Base-by-base conservation (phyloP, 23 tunicate species). In the Aplidium turbinatum region DNA sequence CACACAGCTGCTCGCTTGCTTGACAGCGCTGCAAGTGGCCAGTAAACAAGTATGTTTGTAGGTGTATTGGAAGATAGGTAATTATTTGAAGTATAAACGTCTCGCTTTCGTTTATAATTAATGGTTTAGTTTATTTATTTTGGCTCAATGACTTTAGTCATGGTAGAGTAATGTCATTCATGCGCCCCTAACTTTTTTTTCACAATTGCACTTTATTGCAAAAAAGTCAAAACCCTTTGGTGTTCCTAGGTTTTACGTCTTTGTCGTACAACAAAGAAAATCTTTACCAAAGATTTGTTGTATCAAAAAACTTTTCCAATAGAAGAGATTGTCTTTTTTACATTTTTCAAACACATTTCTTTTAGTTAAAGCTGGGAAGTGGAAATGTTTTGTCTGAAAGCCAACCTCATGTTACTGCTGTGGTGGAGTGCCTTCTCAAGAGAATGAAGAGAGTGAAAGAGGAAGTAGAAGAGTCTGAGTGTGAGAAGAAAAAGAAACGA, bases 361-460 rank as follows among this genome's bases (percentile, higher is more conserved):
- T 42, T 42, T 9, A 11, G 11, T 42, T 42, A 16, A 42, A 42
- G 50, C 50, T 42, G 13, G 50, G 50, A 42, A 42, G 50, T 42
- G 50, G 50, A 11, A 42, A 42, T 42, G 50, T 42, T 42, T 42
- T 42, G 16, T 42, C 50, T 11, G 16, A 16, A 42, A 42, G 16
- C 50, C 13, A 42, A 42, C 50, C 13, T 16, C 50, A 42, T 42
- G 16, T 42, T 16, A 16, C 50, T 16, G 50, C 36, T 35, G 31
- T 42, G 33, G 19, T 77, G 19, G 28, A 51, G 46, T 27, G 72
- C 31, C 61, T 77, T 25, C 45, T 16, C 29, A 48, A 62, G 34
- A 58, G 82, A 47, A 27, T 62, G 2, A 28, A 24, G 11, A n/a
- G 55, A 19, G 60, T 77, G 20, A 7, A 20, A 27, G 50, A 62